Percentiles rank a stretch among this genome's conserved stretches.
Evolutionary conservation across 2,888 invertebrate species (phyloP).

Genomic region (Cosmia trapezina): DNA sequence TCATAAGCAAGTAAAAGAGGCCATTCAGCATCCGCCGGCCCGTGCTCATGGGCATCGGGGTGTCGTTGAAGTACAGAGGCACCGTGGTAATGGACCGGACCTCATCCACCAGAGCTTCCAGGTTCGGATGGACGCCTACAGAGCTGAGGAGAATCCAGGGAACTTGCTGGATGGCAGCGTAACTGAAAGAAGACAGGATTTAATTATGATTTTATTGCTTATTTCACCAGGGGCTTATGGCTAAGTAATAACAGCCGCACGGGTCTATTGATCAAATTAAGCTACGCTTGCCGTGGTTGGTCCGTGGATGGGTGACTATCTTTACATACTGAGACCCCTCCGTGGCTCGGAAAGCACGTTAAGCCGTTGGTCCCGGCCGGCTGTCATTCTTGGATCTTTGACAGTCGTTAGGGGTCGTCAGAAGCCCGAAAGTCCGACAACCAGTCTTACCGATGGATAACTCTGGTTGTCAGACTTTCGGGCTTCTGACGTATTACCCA

Average conservation of each 20-base stretch:
- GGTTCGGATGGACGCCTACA: slow-evolving; percentile 66
- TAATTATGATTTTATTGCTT: background rate
- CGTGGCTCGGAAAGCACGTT: background rate
- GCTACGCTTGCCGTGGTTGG: background rate
- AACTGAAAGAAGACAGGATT: slow-evolving; percentile 63
- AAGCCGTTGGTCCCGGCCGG: background rate
- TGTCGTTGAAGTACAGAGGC: slow-evolving; percentile 71
- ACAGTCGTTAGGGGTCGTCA: background rate
- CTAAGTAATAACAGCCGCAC: no score
- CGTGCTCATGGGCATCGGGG: slow-evolving; percentile 74
- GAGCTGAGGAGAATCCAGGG: slow-evolving; percentile 80
- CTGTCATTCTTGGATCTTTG: background rate
- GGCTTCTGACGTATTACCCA: no score
- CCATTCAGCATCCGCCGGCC: slow-evolving; percentile 70
- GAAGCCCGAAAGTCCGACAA: no score
- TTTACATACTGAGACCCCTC: no score
- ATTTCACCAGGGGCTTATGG: no score
- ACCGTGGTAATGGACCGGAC: slow-evolving; percentile 71
- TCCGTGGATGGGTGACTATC: background rate
- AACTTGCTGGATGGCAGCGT: slow-evolving; percentile 75
- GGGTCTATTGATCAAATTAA: background rate
- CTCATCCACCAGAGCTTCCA: slow-evolving; percentile 76
- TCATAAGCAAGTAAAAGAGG: slow-evolving; percentile 56
- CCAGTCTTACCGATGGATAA: no score
- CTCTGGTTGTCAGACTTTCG: no score